Percentiles rank a stretch among this genome's conserved stretches.
These are phyloP conservation scores for Nothocercus julius DNA, from an alignment of 2,113 vertebrate species.

Conservation along the genomic window DNA sequence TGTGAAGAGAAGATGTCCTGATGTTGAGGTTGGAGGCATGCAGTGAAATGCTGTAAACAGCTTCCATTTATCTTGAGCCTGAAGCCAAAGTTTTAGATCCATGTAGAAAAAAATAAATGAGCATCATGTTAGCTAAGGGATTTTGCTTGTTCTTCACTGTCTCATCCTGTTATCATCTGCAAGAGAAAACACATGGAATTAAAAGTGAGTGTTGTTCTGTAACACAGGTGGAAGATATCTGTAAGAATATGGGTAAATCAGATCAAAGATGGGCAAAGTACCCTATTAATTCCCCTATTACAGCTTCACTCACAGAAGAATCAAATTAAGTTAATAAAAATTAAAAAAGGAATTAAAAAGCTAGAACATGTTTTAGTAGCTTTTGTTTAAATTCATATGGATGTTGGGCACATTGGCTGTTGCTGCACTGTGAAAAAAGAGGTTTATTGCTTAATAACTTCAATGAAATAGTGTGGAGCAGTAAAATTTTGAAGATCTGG, in stretches of 20 bases:
- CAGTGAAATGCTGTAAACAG: not conserved
- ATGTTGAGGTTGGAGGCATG: not conserved
- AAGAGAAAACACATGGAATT: not conserved
- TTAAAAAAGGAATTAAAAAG: not conserved
- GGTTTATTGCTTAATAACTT: not conserved
- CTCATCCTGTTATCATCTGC: rapidly evolving
- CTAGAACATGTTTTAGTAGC: not conserved
- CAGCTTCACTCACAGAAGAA: not conserved
- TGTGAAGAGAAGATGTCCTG: not conserved
- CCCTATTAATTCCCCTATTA: not conserved
- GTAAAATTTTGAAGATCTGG: not conserved
- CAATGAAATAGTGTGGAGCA: not conserved
- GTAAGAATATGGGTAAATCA: not conserved
- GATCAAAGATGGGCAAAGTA: not conserved
- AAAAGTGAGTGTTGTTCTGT: not conserved
- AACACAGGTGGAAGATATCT: not conserved
- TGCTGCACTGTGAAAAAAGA: not conserved
- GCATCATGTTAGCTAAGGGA: rapidly evolving
- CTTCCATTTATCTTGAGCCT: not conserved
- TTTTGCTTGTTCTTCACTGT: not conserved
- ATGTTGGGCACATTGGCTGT: not conserved
- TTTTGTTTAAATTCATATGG: not conserved
- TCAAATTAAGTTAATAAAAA: not conserved
- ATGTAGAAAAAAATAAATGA: not conserved
- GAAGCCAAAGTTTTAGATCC: not conserved